Evolutionary conservation across 2,113 vertebrate genomes (phyloP), one percentile per base, ranked within the genome.

Genomic region (Blennius ocellaris): DNA sequence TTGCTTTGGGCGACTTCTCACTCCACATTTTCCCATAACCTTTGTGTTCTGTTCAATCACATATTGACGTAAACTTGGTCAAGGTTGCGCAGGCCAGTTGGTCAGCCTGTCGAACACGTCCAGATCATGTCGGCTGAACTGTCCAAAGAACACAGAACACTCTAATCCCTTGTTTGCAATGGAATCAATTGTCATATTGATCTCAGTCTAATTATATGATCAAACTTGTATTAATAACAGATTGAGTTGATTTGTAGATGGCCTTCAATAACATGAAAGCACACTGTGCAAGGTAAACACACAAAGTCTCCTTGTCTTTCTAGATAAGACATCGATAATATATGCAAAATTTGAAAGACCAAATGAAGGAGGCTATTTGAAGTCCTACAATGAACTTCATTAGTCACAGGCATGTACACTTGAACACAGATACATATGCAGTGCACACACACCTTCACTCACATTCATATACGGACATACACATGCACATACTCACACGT

Each of bases 1-100:
- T 74, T 71, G 15, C 49, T 78, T 83, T 83, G 61, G 59, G 58
- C 57, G 79, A 68, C 69, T 65, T 78, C 61, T 37, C 60, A 66
- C 54, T 77, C 73, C 61, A 74, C 67, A 80, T 87, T 92, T 92
- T 92, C 90, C 90, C 90, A 92, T 90, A 92, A 90, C 87, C 90
- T 86, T 53, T 68, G 56, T 84, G 89, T 87, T 82, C 83, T 83
- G 69, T 86, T 89, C 84, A 85, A 91, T 91, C 64, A 9, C 6
- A 5, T 90, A 92, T 92, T 69, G 88, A 92, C 55, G 76, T 71
- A 87, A 80, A 80, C 84, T 69, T 85, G 81, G 80, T 91, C 89
- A 92, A 92, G 88, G 90, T 92, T 92, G 83, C 16, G 16, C 43
- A 57, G 84, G 77, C 82, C 81, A 81, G 75, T 68, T 82, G 89